Percentiles rank a stretch among this genome's conserved stretches.
phyloP scores from a whole-genome alignment of 2,113 vertebrate genomes.

The Gallinago undulata region DNA sequence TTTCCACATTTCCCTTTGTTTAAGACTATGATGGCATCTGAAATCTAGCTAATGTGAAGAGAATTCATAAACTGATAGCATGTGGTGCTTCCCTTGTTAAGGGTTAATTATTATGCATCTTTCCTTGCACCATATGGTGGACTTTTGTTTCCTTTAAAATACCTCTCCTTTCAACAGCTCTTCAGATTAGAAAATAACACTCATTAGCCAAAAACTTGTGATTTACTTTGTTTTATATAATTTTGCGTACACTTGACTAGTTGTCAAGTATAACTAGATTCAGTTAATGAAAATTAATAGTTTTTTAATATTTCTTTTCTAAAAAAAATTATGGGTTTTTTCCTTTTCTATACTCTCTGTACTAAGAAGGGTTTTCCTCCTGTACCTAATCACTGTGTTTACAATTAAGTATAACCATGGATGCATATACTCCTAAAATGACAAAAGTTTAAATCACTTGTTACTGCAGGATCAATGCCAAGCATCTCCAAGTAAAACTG shows the following conservation, averaged over 20 bases:
- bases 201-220: neutral
- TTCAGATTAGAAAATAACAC: constrained; percentile 29
- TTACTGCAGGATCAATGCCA: neutral
- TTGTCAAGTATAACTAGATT: neutral
- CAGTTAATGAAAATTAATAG: neutral
- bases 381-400: neutral
- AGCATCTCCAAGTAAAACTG: neutral
- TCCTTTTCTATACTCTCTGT: neutral
- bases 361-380: neutral
- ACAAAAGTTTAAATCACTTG: neutral
- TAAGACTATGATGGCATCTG: neutral
- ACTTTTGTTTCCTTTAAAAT: constrained; percentile 36
- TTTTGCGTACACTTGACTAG: neutral
- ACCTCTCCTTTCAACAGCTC: constrained; percentile 23
- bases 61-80: neutral
- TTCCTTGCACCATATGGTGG: constrained; percentile 37
- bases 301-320: neutral
- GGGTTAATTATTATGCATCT: constrained; percentile 29
- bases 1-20: constrained; percentile 24
- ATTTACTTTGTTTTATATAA: neutral
- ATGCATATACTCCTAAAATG: neutral
- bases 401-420: neutral
- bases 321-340: neutral
- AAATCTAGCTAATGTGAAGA: constrained; percentile 19
- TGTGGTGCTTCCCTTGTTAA: constrained; percentile 23